phyloP scores from a whole-genome alignment of 2,888 invertebrate genomes.

The Acronicta psi region DNA sequence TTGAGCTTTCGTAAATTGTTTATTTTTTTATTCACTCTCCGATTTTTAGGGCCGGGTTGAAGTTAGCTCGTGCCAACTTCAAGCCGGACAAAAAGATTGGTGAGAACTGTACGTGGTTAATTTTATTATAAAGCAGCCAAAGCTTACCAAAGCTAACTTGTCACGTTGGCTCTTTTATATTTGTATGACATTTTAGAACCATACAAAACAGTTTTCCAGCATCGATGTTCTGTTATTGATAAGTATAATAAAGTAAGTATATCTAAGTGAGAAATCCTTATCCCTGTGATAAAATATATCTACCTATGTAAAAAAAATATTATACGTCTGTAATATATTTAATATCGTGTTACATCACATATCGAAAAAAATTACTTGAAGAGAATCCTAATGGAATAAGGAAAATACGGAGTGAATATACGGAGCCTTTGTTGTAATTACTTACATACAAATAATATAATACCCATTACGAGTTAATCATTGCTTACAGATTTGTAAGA shows the following conservation, averaged over 20 bases:
- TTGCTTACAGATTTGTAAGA: slow-evolving; percentile 8
- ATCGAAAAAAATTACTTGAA: slow-evolving; percentile 30
- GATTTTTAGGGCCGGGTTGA: too few species aligned
- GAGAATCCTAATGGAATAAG: slow-evolving; percentile 22
- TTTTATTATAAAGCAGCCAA: too few species aligned
- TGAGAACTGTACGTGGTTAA: too few species aligned
- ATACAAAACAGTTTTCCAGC: neutral
- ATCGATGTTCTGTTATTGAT: too few species aligned
- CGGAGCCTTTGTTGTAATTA: slow-evolving; percentile 8
- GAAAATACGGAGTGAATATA: too few species aligned
- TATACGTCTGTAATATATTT: slow-evolving; percentile 4
- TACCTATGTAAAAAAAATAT: slow-evolving; percentile 10
- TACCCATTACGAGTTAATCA: neutral
- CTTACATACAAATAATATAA: neutral
- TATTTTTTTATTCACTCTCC: too few species aligned
- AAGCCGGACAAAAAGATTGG: too few species aligned
- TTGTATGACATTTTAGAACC: too few species aligned
- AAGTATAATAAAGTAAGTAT: slow-evolving; percentile 12
- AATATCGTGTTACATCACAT: slow-evolving; percentile 21
- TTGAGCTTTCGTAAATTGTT: too few species aligned
- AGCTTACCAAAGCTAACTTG: too few species aligned
- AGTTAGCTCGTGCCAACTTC: too few species aligned
- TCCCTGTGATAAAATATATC: slow-evolving; percentile 52
- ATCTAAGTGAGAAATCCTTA: slow-evolving; percentile 40
- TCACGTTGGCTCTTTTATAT: too few species aligned